Evolutionary conservation across 2,797 vertebrate species (phyloP), one percentile per base, ranked within the genome.

Genomic region (Paramormyrops hopkinsi): DNA sequence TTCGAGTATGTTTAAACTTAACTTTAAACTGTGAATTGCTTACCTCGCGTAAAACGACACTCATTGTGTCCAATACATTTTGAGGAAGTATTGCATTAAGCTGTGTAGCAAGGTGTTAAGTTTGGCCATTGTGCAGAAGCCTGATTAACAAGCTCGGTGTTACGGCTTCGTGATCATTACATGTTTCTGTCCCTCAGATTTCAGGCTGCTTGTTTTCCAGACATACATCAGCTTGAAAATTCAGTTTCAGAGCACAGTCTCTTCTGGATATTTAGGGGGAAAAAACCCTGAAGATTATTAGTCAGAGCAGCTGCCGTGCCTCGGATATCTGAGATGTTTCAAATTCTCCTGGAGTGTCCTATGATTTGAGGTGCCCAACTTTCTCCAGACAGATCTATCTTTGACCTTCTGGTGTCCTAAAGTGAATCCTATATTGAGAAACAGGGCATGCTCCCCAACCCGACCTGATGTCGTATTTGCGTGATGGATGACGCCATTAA

Each of bases 261-360:
- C 69, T 37, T 73, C 4, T 33, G 12, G 69, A 73, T 73, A 73
- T 73, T 73, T 17, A 73, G 33, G 29, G 59, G 1, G 33, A 33
- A 19, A 82, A 82, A 82, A 22, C 76, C 76, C 76, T 46, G 17
- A 82, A 54, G 84, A 51, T 29, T 86, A 86, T 29, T 29, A 51
- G 48, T 29, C 51, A 53, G 46, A 51, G 50, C 51, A 51, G 84
- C 84, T 51, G 48, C 50, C 84, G 25, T 53, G 12, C 84, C 50
- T 86, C 84, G 12, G 51, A 86, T 86, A 29, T 53, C 22, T 86
- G 84, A 37, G 84, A 86, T 86, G 84, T 86, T 86, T 29, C 22
- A 54, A 33, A 86, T 86, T 51, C 11, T 86, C 22, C 84, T 53
- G n/a, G 50, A 51, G 48, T 86, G 25, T 86, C 48, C 12, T 54